A percentile compares a stretch with the other conserved stretches of the same genome.
phyloP scores from a whole-genome alignment of 2,113 vertebrate species.

The Triplophysa siluroides region DNA sequence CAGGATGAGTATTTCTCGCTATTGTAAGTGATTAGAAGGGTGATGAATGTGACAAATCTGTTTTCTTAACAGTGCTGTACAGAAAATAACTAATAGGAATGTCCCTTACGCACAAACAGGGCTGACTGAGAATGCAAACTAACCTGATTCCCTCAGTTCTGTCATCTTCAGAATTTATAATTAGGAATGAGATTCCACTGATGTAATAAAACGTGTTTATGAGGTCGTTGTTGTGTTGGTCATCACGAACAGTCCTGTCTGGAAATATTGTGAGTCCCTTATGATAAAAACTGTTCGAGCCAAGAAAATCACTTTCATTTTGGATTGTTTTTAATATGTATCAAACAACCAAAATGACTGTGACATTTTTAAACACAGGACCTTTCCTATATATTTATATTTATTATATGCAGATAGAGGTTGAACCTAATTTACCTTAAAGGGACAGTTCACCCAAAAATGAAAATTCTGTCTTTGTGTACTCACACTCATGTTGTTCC shows the following conservation, averaged over 20 bases:
- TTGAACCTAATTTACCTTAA: background rate
- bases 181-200: constrained; percentile 16
- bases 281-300: background rate
- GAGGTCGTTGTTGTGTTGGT: background rate
- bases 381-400: background rate
- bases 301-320: background rate
- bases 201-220: constrained; percentile 12
- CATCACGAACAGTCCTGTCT: constrained; percentile 11
- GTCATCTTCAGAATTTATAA: constrained; percentile 25
- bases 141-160: constrained; percentile 41
- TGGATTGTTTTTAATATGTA: background rate
- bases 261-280: background rate
- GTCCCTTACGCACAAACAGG: constrained; percentile 33
- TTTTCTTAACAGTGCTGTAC: constrained; percentile 25
- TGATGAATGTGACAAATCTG: constrained; percentile 14
- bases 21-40: background rate
- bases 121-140: constrained; percentile 46
- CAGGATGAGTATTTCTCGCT: constrained; percentile 2
- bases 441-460: too few species aligned
- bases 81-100: constrained; percentile 33
- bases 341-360: background rate
- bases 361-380: background rate
- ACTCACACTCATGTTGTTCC: too few species aligned
- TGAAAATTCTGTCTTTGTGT: too few species aligned
- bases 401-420: constrained; percentile 3